phyloP scores from a whole-genome alignment of 2,888 invertebrate species.

The Ptychoptera albimana region DNA sequence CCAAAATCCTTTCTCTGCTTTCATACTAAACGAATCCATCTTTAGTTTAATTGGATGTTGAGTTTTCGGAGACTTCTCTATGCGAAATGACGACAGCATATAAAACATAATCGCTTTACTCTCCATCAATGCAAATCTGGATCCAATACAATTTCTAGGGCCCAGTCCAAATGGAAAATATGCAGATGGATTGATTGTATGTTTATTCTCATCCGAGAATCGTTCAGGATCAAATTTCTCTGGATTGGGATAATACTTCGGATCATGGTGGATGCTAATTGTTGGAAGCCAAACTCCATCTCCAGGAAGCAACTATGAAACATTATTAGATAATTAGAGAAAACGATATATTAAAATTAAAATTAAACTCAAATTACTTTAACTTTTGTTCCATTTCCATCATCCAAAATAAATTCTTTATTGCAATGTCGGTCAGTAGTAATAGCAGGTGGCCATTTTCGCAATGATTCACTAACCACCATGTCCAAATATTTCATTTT shows the following conservation, averaged over 20 bases:
- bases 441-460: background rate
- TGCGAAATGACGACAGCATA: background rate
- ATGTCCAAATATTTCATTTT: constrained; percentile 43
- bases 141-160: constrained; percentile 16
- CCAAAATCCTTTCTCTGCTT: background rate
- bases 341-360: no score
- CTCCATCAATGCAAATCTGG: background rate
- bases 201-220: background rate
- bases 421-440: background rate
- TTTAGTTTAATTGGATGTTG: background rate
- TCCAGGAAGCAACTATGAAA: background rate
- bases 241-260: constrained; percentile 22
- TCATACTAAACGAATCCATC: background rate
- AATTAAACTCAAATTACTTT: no score
- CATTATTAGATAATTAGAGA: no score
- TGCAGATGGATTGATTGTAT: background rate
- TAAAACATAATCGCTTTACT: background rate
- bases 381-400: background rate
- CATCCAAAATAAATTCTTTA: constrained; percentile 23
- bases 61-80: background rate
- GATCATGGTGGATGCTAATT: background rate
- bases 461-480: constrained; percentile 24
- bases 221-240: constrained; percentile 13
- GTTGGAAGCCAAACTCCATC: background rate
- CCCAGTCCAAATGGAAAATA: constrained; percentile 24